phyloP scores from a whole-genome alignment of 2,888 invertebrate species.

The Volucella inanis region DNA sequence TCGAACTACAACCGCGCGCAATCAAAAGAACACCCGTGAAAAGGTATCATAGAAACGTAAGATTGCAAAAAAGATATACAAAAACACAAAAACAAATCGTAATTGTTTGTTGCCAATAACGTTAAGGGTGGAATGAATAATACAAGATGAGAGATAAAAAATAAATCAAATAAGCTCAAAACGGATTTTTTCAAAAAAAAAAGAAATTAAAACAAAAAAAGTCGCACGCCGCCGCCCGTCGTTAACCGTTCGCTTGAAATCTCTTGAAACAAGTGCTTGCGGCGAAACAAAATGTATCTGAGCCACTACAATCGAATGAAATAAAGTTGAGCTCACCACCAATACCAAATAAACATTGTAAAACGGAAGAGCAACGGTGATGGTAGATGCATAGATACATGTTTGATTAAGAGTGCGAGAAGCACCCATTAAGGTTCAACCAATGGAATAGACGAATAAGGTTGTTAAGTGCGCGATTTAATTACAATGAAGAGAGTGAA shows the following conservation, averaged over 20 bases:
- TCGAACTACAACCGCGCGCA: conserved; percentile 46
- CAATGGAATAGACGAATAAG: conserved; percentile 7
- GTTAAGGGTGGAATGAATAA: conserved; percentile 24
- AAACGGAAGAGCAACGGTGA: not conserved
- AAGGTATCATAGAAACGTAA: not conserved
- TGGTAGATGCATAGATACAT: not conserved
- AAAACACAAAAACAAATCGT: conserved; percentile 22
- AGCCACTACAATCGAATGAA: conserved; percentile 3
- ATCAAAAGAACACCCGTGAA: conserved; percentile 31
- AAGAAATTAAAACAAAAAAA: conserved; percentile 13
- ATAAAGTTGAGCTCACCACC: conserved; percentile 48
- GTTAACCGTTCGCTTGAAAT: conserved; percentile 58
- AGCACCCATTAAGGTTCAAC: not conserved
- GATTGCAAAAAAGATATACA: conserved; percentile 1
- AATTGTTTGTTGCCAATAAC: conserved; percentile 46
- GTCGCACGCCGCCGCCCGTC: conserved; percentile 47
- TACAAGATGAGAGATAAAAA: conserved; percentile 79
- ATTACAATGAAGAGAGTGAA: not conserved
- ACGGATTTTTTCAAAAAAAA: conserved; percentile 26
- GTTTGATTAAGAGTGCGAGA: no score
- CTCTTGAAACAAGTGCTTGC: conserved; percentile 69
- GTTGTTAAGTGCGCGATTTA: not conserved
- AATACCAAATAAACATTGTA: conserved; percentile 38
- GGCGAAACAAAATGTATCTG: conserved; percentile 58
- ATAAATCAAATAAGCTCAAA: conserved; percentile 74